Conservation (phyloP, 2,888 invertebrate species). For the Caenorhabditis doughertyi region DNA sequence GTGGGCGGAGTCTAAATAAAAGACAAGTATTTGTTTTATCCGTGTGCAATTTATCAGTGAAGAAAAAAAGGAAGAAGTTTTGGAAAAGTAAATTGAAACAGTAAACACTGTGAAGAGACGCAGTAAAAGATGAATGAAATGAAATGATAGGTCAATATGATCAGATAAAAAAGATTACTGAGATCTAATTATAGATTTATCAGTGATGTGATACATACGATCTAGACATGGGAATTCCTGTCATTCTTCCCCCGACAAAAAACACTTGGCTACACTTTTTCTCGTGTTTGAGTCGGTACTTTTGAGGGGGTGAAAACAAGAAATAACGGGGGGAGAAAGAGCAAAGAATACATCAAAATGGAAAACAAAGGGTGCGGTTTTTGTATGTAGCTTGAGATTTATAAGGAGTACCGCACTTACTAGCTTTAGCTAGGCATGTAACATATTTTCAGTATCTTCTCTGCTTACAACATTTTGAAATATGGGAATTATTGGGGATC, state of each 20-base stretch:
- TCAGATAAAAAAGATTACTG: slow-evolving; percentile 21
- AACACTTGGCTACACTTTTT: slow-evolving; percentile 26
- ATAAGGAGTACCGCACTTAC: too few relatives aligned
- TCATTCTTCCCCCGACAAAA: slow-evolving; percentile 18
- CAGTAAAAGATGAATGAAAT: not conserved
- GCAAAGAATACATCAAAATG: slow-evolving; percentile 23
- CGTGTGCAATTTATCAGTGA: slow-evolving; percentile 25
- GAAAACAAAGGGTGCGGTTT: slow-evolving; percentile 11
- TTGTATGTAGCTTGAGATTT: slow-evolving; percentile 15
- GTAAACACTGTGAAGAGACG: slow-evolving; percentile 17
- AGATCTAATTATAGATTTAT: slow-evolving; percentile 20
- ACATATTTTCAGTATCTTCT: too few relatives aligned
- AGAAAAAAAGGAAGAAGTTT: slow-evolving; percentile 9
- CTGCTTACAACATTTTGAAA: too few relatives aligned
- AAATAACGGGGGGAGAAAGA: not conserved
- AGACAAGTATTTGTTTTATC: slow-evolving; percentile 38
- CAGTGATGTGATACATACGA: not conserved
- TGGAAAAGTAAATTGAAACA: slow-evolving; percentile 37
- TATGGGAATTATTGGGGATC: too few relatives aligned
- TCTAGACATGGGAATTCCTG: slow-evolving; percentile 4
- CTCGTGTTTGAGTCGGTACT: slow-evolving; percentile 30
- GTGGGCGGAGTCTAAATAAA: slow-evolving; percentile 24
- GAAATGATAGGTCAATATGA: slow-evolving; percentile 37
- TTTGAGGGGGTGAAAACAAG: slow-evolving; percentile 44
- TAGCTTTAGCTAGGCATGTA: too few relatives aligned